Percentiles rank a stretch among this genome's conserved stretches.
Evolutionary conservation across 2,113 vertebrate species (phyloP).

Genomic region (Bubalus kerabau): DNA sequence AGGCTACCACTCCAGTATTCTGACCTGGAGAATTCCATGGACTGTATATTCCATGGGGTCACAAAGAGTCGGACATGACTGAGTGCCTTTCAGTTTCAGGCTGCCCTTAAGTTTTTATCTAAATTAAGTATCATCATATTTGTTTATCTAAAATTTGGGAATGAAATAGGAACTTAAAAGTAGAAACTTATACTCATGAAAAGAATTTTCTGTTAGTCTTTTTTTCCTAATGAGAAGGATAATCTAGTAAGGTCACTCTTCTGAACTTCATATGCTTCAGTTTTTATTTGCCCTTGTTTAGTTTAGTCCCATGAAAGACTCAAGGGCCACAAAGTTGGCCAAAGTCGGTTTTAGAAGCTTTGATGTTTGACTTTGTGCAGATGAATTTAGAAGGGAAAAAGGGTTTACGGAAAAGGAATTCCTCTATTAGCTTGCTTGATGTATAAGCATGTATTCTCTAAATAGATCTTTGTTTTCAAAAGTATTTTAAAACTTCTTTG

Average conservation of each 20-base stretch:
- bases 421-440: constrained; percentile 19
- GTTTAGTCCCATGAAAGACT: constrained; percentile 3
- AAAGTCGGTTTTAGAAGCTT: background rate
- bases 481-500: constrained; percentile 16
- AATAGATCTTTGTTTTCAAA: constrained; percentile 30
- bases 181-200: background rate
- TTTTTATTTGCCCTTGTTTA: background rate
- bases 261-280: background rate
- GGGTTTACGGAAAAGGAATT: background rate
- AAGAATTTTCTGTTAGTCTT: background rate
- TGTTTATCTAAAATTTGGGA: constrained; percentile 1
- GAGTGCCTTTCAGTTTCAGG: background rate
- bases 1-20: background rate
- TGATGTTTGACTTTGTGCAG: background rate
- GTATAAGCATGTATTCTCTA: background rate
- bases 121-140: background rate
- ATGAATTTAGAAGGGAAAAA: background rate
- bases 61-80: background rate
- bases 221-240: background rate
- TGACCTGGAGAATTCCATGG: background rate
- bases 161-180: background rate
- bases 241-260: background rate
- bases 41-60: background rate
- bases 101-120: background rate
- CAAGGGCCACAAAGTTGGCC: background rate